Evolutionary conservation across 2,113 vertebrate species (phyloP).

Genomic region (Tupaia chinensis): DNA sequence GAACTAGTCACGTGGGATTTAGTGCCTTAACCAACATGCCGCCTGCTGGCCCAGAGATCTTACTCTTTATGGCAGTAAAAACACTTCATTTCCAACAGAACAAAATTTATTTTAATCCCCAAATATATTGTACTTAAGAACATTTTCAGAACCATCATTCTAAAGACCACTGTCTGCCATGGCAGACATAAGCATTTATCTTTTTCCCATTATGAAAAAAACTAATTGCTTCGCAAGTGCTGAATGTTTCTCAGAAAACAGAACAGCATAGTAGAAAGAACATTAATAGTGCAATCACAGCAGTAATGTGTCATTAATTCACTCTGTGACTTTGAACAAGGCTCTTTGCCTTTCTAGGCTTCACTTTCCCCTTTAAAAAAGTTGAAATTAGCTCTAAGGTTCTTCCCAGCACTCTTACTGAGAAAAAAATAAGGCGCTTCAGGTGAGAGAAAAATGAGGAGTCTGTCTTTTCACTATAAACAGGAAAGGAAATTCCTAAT

Average conservation of each 20-base stretch:
- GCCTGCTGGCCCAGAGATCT: not conserved
- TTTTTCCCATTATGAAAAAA: slow-evolving; percentile 33
- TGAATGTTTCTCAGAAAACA: slow-evolving; percentile 27
- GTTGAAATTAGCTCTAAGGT: not conserved
- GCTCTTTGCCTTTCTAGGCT: slow-evolving; percentile 15
- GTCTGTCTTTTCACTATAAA: slow-evolving; percentile 38
- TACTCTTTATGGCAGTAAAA: slow-evolving; percentile 21
- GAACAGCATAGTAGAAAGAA: not conserved
- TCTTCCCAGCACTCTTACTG: not conserved
- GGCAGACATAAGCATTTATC: not conserved
- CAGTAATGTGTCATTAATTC: not conserved
- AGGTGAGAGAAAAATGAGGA: slow-evolving; percentile 55
- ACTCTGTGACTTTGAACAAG: not conserved
- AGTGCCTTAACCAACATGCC: no score
- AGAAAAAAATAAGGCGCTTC: slow-evolving; percentile 57
- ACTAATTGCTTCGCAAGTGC: not conserved
- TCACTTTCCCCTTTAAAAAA: slow-evolving; percentile 48
- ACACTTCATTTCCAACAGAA: slow-evolving; percentile 25
- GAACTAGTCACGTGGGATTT: no score
- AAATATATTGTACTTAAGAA: not conserved
- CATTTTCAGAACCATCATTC: slow-evolving; percentile 8
- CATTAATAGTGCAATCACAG: not conserved
- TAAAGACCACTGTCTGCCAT: slow-evolving; percentile 44
- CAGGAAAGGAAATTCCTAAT: slow-evolving; percentile 38
- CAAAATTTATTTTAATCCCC: not conserved